phyloP scores from a whole-genome alignment of 23 tunicate genomes.

The Trididemnum clinides region DNA sequence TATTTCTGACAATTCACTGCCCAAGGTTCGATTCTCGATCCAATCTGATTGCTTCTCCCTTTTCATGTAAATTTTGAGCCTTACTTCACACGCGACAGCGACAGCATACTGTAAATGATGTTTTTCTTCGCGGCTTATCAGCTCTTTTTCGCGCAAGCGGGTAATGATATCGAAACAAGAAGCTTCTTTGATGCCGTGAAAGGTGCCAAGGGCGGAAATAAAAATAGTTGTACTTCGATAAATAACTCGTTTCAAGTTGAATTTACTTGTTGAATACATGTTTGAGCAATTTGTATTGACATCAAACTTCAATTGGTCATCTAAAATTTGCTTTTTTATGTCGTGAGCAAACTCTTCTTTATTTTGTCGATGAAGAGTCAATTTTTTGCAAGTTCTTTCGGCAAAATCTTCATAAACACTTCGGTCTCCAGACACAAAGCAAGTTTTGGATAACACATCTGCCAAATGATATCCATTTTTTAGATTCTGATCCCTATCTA shows the following conservation, averaged over 20 bases:
- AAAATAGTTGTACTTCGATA: slow-evolving; percentile 62
- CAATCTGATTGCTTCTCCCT: slow-evolving; percentile 31
- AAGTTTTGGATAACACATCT: slow-evolving; percentile 51
- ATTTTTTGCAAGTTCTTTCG: not conserved
- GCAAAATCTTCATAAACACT: slow-evolving; percentile 29
- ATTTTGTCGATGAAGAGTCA: not conserved
- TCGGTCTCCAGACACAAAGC: slow-evolving; percentile 57
- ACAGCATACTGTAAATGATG: slow-evolving; percentile 60
- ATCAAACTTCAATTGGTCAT: slow-evolving; percentile 7
- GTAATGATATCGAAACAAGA: slow-evolving; percentile 54
- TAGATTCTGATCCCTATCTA: slow-evolving; percentile 14
- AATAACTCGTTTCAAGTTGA: slow-evolving; percentile 52
- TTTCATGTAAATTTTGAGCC: slow-evolving; percentile 61
- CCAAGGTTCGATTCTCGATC: not conserved
- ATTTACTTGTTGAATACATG: slow-evolving; percentile 9
- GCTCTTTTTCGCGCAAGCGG: slow-evolving; percentile 13
- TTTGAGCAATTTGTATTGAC: not conserved
- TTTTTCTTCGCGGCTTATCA: not conserved
- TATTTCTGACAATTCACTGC: not conserved
- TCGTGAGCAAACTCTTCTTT: not conserved
- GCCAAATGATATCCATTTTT: slow-evolving; percentile 59
- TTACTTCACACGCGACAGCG: slow-evolving; percentile 66
- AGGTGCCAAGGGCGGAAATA: slow-evolving; percentile 46
- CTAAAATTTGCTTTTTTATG: not conserved
- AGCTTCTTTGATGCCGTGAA: slow-evolving; percentile 14